phyloP scores from a whole-genome alignment of 2,888 invertebrate species.

The Steinernema carpocapsae region DNA sequence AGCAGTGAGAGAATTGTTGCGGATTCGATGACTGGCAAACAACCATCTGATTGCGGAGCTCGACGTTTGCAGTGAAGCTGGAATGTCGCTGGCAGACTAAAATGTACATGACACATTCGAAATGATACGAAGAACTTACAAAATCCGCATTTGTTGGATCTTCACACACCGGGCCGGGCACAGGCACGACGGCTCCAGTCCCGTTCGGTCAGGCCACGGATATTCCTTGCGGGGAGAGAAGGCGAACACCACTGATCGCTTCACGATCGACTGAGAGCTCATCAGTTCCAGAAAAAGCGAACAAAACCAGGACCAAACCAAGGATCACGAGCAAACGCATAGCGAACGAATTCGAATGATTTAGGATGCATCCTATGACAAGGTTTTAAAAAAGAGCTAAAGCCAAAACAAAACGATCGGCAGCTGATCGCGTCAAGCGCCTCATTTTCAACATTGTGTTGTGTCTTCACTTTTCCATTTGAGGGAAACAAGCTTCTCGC shows the following conservation, averaged over 20 bases:
- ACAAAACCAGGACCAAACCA: too few relatives aligned
- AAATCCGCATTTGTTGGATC: background rate
- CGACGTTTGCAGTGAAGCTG: conserved; percentile 1
- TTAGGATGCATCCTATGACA: too few relatives aligned
- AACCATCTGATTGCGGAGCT: background rate
- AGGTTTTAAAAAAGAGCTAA: too few relatives aligned
- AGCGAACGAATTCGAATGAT: too few relatives aligned
- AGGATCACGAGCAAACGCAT: too few relatives aligned
- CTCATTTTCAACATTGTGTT: background rate
- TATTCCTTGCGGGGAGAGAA: too few relatives aligned
- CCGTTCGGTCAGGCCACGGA: too few relatives aligned
- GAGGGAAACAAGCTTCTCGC: background rate
- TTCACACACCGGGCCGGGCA: too few relatives aligned
- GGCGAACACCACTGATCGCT: too few relatives aligned
- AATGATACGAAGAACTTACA: background rate
- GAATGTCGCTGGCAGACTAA: background rate
- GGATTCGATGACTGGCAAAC: conserved; percentile 7
- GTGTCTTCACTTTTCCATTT: background rate
- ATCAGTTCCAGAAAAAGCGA: too few relatives aligned
- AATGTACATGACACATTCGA: background rate
- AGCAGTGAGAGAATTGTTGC: conserved; percentile 9
- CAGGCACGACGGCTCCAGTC: too few relatives aligned
- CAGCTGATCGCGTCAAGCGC: background rate
- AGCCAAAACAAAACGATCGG: conserved; percentile 5
- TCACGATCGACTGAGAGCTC: too few relatives aligned